phyloP scores from a whole-genome alignment of 1,140 invertebrate genomes.

The Pachypsylla venusta region DNA sequence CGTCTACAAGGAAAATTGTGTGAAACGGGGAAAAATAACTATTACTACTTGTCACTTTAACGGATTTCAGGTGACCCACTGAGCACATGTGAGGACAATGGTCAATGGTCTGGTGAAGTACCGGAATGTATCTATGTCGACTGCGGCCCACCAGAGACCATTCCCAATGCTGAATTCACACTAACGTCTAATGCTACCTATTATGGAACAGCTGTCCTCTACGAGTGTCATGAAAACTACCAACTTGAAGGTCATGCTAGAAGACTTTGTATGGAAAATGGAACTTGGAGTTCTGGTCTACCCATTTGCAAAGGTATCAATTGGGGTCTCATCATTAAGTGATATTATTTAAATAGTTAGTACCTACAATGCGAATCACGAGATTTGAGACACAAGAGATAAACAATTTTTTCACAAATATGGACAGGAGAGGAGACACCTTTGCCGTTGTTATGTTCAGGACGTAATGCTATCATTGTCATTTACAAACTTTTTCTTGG shows the following conservation, averaged over 20 bases:
- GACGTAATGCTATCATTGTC: too few species aligned
- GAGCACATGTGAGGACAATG: constrained; percentile 63
- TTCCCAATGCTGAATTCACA: constrained; percentile 55
- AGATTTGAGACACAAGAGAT: too few species aligned
- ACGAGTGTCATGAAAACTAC: constrained; percentile 68
- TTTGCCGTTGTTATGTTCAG: too few species aligned
- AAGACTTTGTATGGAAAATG: constrained; percentile 71
- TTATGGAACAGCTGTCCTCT: constrained; percentile 66
- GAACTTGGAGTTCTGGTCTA: constrained; percentile 63
- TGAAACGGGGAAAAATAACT: too few species aligned
- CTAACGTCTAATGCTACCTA: constrained; percentile 71
- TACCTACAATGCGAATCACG: too few species aligned
- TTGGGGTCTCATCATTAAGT: too few species aligned
- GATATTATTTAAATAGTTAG: too few species aligned
- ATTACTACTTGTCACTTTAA: too few species aligned
- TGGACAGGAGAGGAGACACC: too few species aligned
- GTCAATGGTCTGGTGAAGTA: constrained; percentile 69
- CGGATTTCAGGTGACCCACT: constrained; percentile 51
- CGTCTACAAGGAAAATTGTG: too few species aligned
- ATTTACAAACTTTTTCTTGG: too few species aligned
- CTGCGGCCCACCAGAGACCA: constrained; percentile 54
- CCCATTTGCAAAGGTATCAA: constrained; percentile 57
- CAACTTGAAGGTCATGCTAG: constrained; percentile 64
- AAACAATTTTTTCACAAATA: too few species aligned
- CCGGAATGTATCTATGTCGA: constrained; percentile 80